phyloP scores from a whole-genome alignment of 2,888 invertebrate genomes.

The Philonicus albiceps region DNA sequence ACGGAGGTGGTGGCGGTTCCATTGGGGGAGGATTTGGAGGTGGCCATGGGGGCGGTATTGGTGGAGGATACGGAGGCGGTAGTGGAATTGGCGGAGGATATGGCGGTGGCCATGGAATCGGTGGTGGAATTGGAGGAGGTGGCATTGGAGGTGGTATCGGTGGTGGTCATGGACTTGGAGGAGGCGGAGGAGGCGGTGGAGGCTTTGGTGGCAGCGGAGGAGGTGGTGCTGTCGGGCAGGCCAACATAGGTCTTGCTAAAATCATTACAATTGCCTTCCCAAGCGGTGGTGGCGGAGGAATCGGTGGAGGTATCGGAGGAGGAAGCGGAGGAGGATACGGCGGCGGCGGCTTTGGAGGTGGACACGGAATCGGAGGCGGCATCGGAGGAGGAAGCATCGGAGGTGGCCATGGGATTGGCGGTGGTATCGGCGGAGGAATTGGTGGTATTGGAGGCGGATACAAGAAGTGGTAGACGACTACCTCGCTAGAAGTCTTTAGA shows the following conservation, averaged over 20 bases:
- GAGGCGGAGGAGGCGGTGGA: background rate
- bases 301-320: background rate
- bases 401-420: background rate
- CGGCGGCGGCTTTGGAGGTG: background rate
- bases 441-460: background rate
- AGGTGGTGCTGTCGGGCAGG: background rate
- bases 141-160: background rate
- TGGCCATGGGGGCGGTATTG: background rate
- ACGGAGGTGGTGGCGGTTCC: background rate
- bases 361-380: background rate
- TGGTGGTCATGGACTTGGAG: background rate
- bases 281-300: background rate
- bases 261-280: background rate
- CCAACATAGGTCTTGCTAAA: background rate
- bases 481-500: background rate
- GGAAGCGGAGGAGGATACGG: background rate
- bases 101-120: background rate
- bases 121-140: background rate
- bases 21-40: background rate
- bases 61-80: background rate
- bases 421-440: background rate
- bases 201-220: background rate
- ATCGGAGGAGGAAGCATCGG: background rate
- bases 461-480: background rate
- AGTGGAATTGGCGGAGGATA: background rate